Evolutionary conservation across 2,797 vertebrate species (phyloP).

Genomic region (Chaunax sp.): DNA sequence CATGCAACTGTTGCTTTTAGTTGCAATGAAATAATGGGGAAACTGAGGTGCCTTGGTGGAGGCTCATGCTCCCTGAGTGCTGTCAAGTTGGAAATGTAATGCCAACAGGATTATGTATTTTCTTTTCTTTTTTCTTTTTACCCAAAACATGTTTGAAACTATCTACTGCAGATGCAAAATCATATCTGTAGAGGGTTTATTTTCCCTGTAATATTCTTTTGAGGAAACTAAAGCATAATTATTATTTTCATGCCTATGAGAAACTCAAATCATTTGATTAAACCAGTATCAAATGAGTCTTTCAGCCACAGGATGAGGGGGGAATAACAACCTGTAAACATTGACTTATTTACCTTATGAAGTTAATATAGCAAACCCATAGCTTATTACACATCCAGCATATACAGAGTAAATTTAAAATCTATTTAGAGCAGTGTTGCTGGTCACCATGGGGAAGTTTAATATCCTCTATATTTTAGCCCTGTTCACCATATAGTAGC

Average conservation of each 20-base stretch:
- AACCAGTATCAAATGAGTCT: not conserved
- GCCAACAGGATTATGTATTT: not conserved
- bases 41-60: no score
- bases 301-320: not conserved
- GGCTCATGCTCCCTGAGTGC: no score
- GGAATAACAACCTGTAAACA: not conserved
- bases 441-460: not conserved
- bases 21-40: no score
- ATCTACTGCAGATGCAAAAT: constrained; percentile 6
- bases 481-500: not conserved
- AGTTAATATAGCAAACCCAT: not conserved
- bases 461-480: not conserved
- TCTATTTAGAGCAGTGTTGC: not conserved
- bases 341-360: not conserved
- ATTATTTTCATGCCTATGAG: not conserved
- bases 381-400: not conserved
- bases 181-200: not conserved
- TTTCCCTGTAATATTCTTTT: constrained; percentile 1
- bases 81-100: not conserved
- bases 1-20: no score
- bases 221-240: not conserved
- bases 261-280: not conserved
- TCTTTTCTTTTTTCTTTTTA: constrained; percentile 14
- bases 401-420: not conserved
- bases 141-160: constrained; percentile 8